Percentiles rank a stretch among this genome's conserved stretches.
phyloP scores from a whole-genome alignment of 2,113 vertebrate species.

The Pandion haliaetus region DNA sequence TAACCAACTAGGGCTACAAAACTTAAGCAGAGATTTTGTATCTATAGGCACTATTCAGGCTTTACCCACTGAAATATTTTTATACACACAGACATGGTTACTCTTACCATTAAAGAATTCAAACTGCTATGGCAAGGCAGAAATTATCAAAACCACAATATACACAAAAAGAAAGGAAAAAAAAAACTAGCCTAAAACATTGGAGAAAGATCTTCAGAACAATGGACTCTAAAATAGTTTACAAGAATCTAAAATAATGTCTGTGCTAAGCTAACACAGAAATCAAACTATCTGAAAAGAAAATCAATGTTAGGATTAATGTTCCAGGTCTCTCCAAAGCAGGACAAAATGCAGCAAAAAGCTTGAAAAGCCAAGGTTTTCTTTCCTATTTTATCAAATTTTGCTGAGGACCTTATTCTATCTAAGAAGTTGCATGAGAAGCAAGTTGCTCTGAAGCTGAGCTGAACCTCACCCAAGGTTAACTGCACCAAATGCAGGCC shows the following conservation, averaged over 20 bases:
- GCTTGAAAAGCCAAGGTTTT: background rate
- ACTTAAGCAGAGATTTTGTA: background rate
- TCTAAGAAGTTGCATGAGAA: background rate
- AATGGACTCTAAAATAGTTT: background rate
- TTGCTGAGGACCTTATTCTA: background rate
- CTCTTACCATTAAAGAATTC: background rate
- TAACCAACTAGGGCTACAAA: background rate
- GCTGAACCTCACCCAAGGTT: background rate
- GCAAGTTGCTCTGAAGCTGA: background rate
- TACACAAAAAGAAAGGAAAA: background rate
- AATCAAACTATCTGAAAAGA: background rate
- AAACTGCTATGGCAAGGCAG: background rate
- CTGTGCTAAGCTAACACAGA: background rate
- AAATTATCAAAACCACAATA: background rate
- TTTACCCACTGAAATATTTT: background rate
- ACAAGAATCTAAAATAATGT: background rate
- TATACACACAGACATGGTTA: background rate
- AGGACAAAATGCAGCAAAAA: background rate
- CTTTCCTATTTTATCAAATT: background rate
- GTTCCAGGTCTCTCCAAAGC: background rate
- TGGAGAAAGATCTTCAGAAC: background rate
- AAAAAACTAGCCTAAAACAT: background rate
- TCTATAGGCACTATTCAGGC: background rate
- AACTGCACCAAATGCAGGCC: background rate
- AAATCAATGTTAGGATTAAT: background rate